phyloP scores from a whole-genome alignment of 2,888 invertebrate genomes.

The Morpho helenor region DNA sequence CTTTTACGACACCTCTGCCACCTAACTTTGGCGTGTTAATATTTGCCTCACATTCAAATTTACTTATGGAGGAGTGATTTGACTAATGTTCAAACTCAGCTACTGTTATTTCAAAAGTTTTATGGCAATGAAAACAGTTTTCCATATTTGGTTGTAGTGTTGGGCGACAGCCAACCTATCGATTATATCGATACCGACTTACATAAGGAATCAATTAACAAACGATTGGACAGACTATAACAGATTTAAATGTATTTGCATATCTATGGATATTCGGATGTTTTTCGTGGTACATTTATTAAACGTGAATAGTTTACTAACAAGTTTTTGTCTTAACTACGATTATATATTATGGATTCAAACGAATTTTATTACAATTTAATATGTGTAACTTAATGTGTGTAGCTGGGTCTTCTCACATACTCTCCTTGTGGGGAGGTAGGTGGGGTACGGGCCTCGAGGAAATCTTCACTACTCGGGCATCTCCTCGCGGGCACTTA shows the following conservation, averaged over 20 bases:
- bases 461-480: too few species aligned
- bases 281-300: neutral
- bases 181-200: conserved; percentile 33
- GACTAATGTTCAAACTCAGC: too few species aligned
- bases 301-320: neutral
- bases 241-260: conserved; percentile 19
- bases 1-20: too few species aligned
- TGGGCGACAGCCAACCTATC: conserved; percentile 33
- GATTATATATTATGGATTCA: neutral
- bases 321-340: neutral
- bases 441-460: too few species aligned
- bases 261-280: conserved; percentile 9
- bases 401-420: too few species aligned
- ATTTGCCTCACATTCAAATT: too few species aligned
- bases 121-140: conserved; percentile 5
- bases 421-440: too few species aligned
- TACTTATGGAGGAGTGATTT: too few species aligned
- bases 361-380: too few species aligned
- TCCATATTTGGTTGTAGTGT: conserved; percentile 33
- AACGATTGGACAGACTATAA: conserved; percentile 28
- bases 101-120: neutral
- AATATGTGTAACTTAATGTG: too few species aligned
- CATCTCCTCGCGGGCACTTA: too few species aligned
- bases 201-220: conserved; percentile 39
- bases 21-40: too few species aligned